phyloP scores from a whole-genome alignment of 2,797 vertebrate genomes.

The Odontamblyopus rebecca region DNA sequence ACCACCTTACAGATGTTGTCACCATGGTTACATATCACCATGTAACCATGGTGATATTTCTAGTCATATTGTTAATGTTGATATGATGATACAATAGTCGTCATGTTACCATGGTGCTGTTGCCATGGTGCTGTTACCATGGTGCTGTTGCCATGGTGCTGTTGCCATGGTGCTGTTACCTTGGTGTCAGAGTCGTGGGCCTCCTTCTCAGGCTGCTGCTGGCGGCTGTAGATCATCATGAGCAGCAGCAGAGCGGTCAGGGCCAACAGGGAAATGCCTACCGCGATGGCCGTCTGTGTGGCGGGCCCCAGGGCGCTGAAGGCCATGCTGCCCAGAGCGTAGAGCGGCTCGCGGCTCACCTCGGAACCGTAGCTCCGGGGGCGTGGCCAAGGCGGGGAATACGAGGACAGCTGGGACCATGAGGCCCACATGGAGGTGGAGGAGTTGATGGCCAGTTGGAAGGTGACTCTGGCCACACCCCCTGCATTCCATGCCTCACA shows the following conservation, averaged over 20 bases:
- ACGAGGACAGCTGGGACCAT: constrained; percentile 63
- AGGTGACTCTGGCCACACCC: constrained; percentile 82
- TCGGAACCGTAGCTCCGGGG: constrained; percentile 70
- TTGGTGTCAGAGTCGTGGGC: constrained; percentile 32
- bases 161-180: background rate
- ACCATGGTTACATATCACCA: background rate
- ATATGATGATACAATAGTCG: too few species aligned
- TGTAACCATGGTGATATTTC: too few species aligned
- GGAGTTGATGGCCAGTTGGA: constrained; percentile 85
- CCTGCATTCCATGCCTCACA: constrained; percentile 91
- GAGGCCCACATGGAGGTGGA: constrained; percentile 82
- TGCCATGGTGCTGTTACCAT: background rate
- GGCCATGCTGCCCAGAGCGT: constrained; percentile 86
- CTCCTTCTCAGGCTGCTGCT: constrained; percentile 80
- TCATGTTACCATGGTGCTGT: background rate
- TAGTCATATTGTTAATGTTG: too few species aligned
- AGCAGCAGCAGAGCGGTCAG: constrained; percentile 85
- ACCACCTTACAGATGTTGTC: background rate
- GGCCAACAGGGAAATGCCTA: constrained; percentile 86
- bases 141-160: background rate
- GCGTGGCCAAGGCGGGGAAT: constrained; percentile 62
- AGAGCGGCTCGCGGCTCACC: constrained; percentile 80
- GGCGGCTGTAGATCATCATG: constrained; percentile 86
- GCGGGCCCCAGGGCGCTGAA: constrained; percentile 86
- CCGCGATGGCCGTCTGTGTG: constrained; percentile 86